Percentiles rank a stretch among this genome's conserved stretches.
Conservation (phyloP, 2,888 invertebrate genomes). For the Amphipoea oculea region DNA sequence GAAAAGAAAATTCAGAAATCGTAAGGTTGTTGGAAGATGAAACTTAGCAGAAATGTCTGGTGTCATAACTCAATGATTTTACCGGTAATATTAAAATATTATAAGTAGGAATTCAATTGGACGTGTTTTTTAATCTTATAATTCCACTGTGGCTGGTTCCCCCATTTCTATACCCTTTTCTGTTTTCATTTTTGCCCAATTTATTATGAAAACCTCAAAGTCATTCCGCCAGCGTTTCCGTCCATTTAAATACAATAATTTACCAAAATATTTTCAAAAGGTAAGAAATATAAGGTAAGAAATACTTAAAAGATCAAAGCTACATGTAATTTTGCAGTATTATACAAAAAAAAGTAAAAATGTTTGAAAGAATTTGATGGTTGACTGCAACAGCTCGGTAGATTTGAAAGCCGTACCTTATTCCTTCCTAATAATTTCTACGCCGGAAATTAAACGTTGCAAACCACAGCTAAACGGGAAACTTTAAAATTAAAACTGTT, state of each 20-base stretch:
- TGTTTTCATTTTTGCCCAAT: background rate
- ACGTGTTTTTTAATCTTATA: background rate
- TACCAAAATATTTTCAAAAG: background rate
- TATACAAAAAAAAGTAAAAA: constrained; percentile 39
- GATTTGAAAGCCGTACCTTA: constrained; percentile 79
- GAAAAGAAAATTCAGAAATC: constrained; percentile 23
- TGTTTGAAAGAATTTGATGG: constrained; percentile 53
- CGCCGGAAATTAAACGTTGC: constrained; percentile 87
- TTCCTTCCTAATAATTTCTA: constrained; percentile 84
- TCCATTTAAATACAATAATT: background rate
- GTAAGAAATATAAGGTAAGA: constrained; percentile 7
- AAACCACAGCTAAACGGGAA: constrained; percentile 80
- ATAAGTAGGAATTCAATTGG: background rate
- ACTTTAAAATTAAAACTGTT: constrained; percentile 87
- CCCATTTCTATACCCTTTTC: background rate
- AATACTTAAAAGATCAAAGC: constrained; percentile 26
- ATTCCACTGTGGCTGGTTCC: background rate
- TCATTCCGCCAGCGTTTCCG: background rate
- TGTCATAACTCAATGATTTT: constrained; percentile 3
- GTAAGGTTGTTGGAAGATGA: constrained; percentile 6
- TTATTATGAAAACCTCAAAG: background rate
- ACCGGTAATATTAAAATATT: background rate
- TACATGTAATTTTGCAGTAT: constrained; percentile 2
- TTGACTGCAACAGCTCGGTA: constrained; percentile 60
- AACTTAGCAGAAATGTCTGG: constrained; percentile 10